Conservation (phyloP, 2,113 vertebrate genomes). For the Clarias macrocephalus region DNA sequence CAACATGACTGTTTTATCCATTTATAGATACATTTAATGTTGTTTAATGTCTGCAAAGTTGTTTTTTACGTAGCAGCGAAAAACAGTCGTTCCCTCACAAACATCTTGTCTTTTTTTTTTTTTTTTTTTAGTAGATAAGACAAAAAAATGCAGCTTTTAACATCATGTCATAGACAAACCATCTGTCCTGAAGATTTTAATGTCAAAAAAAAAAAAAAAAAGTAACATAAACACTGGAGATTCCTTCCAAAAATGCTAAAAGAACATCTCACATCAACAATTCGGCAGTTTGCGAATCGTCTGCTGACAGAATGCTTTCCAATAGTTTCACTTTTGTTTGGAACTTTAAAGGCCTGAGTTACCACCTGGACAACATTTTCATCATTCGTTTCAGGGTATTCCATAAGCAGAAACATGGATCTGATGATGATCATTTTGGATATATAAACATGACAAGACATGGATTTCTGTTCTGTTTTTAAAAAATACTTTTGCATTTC, state of each 20-base stretch:
- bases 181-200: not conserved
- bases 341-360: not conserved
- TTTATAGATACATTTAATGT: constrained; percentile 1
- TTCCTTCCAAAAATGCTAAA: not conserved
- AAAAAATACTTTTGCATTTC: not conserved
- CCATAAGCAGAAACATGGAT: not conserved
- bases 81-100: not conserved
- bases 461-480: not conserved
- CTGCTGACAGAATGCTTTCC: too few species aligned
- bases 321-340: not conserved
- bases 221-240: not conserved
- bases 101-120: not conserved
- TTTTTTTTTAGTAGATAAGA: not conserved
- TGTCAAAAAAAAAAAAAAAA: not conserved
- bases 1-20: not conserved
- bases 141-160: not conserved
- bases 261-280: not conserved
- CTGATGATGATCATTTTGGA: not conserved
- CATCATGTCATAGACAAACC: not conserved
- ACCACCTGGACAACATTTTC: not conserved
- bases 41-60: not conserved
- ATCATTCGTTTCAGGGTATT: not conserved
- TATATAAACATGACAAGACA: not conserved
- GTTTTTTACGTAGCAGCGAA: not conserved
- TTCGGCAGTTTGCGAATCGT: not conserved